Percentiles rank a stretch among this genome's conserved stretches.
phyloP scores from a whole-genome alignment of 2,797 vertebrate genomes.

The Remorina albescens region DNA sequence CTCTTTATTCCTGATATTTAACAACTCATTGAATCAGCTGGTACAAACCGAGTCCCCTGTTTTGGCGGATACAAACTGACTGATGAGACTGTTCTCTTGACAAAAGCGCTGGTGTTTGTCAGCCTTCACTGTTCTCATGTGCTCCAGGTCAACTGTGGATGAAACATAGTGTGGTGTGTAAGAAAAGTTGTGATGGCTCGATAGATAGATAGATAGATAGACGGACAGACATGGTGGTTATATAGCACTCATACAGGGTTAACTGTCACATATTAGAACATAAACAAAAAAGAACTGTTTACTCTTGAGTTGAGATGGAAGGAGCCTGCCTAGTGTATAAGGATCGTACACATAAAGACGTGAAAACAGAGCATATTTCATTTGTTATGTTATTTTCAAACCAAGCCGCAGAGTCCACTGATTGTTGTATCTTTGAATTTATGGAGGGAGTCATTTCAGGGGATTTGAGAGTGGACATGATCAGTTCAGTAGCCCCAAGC shows the following conservation, averaged over 20 bases:
- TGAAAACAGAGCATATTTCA: constrained; percentile 66
- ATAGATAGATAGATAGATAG: constrained; percentile 55
- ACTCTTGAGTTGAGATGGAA: constrained; percentile 65
- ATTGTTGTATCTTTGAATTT: constrained; percentile 15
- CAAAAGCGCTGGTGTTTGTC: constrained; percentile 97
- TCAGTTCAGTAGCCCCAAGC: constrained; percentile 52
- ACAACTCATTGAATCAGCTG: constrained; percentile 3
- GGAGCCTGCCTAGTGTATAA: constrained; percentile 63
- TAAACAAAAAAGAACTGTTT: constrained; percentile 78
- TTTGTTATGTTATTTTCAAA: constrained; percentile 63
- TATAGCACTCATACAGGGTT: constrained; percentile 56
- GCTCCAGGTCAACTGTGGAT: constrained; percentile 96
- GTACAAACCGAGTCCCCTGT: constrained; percentile 95
- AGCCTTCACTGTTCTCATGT: constrained; percentile 95
- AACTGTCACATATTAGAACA: constrained; percentile 63
- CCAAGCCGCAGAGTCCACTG: constrained; percentile 16
- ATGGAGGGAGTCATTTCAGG: constrained; percentile 19
- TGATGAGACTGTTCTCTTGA: constrained; percentile 94
- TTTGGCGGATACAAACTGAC: constrained; percentile 98
- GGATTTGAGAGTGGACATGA: constrained; percentile 45
- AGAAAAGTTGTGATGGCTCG: constrained; percentile 59
- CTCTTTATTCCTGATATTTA: not conserved
- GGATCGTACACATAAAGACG: constrained; percentile 25
- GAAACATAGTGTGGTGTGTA: constrained; percentile 53
- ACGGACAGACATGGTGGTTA: constrained; percentile 67